Evolutionary conservation across 2,888 invertebrate species (phyloP).

Genomic region (Lepetodrilus schrolli): DNA sequence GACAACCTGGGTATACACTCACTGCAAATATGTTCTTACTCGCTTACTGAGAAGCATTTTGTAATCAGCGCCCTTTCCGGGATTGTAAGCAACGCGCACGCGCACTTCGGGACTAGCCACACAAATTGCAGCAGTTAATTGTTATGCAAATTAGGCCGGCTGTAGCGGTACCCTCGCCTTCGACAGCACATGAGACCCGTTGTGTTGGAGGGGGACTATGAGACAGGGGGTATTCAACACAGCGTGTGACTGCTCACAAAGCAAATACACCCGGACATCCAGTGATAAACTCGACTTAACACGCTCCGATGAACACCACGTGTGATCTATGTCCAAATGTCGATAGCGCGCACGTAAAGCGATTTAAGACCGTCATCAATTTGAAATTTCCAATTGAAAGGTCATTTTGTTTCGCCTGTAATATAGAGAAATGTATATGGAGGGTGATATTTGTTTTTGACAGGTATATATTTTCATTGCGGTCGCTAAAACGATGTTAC

Average conservation of each 20-base stretch:
- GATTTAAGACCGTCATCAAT: no score
- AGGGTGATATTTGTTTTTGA: background rate
- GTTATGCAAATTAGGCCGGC: slow-evolving; percentile 30
- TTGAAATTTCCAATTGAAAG: background rate
- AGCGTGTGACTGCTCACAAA: slow-evolving; percentile 17
- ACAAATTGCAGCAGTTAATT: slow-evolving; percentile 29
- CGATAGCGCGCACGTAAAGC: no score
- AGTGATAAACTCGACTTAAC: background rate
- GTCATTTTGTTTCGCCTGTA: background rate
- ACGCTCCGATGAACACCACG: background rate
- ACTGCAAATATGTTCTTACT: background rate
- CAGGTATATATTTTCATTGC: background rate
- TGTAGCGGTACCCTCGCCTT: slow-evolving; percentile 1
- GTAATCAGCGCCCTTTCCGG: slow-evolving; percentile 32
- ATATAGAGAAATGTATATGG: background rate
- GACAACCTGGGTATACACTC: background rate
- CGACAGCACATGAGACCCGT: slow-evolving; percentile 9
- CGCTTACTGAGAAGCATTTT: slow-evolving; percentile 16
- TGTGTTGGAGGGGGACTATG: background rate
- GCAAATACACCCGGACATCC: slow-evolving; percentile 1
- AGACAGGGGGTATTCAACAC: slow-evolving; percentile 4
- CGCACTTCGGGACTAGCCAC: slow-evolving; percentile 14
- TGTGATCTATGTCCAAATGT: slow-evolving; percentile 17
- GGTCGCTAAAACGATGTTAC: background rate
- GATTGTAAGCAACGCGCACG: slow-evolving; percentile 24